Percentiles rank a stretch among this genome's conserved stretches.
These are phyloP conservation scores for Anolis carolinensis DNA, from an alignment of 2,113 vertebrate genomes.

Conservation along the genomic window DNA sequence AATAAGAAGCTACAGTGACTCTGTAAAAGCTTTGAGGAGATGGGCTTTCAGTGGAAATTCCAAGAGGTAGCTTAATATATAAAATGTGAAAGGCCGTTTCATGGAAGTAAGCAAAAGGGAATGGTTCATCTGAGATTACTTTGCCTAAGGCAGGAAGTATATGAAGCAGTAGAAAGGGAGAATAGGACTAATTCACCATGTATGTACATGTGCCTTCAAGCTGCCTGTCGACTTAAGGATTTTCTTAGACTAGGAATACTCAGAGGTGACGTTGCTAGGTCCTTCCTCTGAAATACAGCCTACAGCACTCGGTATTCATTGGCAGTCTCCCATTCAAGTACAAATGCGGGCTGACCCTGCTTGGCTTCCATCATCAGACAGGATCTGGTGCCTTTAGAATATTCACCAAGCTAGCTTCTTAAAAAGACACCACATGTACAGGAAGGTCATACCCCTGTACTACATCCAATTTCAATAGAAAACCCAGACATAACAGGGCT, in stretches of 20 bases:
- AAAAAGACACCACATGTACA: background rate
- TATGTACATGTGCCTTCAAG: too few species aligned
- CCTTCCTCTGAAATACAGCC: too few species aligned
- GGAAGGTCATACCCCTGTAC: background rate
- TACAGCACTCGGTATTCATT: too few species aligned
- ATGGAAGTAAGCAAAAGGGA: background rate
- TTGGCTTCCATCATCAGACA: too few species aligned
- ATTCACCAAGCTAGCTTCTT: background rate
- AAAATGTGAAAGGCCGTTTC: background rate
- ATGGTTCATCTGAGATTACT: background rate
- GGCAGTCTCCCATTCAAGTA: too few species aligned
- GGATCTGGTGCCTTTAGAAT: too few species aligned
- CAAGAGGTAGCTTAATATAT: background rate
- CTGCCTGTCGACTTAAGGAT: too few species aligned
- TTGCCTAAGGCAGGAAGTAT: background rate
- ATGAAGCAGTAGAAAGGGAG: background rate
- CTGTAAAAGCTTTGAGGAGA: slow-evolving; percentile 12
- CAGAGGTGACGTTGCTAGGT: too few species aligned
- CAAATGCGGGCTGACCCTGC: too few species aligned
- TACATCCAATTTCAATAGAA: background rate
- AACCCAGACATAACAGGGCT: background rate
- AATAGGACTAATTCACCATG: background rate
- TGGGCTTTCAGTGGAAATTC: background rate
- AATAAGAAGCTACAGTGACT: background rate
- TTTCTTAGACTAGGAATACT: too few species aligned